Conservation (phyloP, 2,888 invertebrate species). For the Piscicola geometra region DNA sequence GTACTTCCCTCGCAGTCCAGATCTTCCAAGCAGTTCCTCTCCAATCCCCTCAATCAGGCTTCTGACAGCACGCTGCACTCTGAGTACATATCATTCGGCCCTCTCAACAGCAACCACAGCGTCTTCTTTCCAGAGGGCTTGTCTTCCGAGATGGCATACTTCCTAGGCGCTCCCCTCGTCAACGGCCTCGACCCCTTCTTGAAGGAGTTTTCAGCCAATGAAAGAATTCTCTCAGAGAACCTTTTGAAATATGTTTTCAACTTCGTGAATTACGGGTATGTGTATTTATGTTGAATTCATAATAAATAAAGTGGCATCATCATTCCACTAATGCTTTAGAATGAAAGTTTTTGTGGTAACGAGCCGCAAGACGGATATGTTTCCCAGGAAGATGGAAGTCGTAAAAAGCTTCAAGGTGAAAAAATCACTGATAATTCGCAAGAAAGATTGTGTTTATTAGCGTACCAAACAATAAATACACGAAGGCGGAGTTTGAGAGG, state of each 20-base stretch:
- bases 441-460: neutral
- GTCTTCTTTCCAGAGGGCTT: conserved; percentile 48
- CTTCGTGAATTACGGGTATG: conserved; percentile 53
- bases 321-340: neutral
- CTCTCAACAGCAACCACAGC: neutral
- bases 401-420: neutral
- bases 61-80: neutral
- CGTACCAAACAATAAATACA: neutral
- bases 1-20: neutral
- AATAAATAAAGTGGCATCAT: neutral
- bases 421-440: conserved; percentile 7
- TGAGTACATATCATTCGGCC: neutral
- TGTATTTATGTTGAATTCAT: neutral
- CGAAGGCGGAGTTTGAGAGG: neutral
- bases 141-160: conserved; percentile 52
- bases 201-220: conserved; percentile 44
- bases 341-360: neutral
- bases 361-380: neutral
- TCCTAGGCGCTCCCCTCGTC: conserved; percentile 53
- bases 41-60: too few relatives aligned
- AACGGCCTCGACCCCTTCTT: conserved; percentile 51
- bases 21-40: neutral
- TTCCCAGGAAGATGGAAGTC: neutral
- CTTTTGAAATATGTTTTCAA: conserved; percentile 54
- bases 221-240: conserved; percentile 50